These are phyloP conservation scores for Conomelus anceps DNA, from an alignment of 2,888 invertebrate species.

Conservation along the genomic window DNA sequence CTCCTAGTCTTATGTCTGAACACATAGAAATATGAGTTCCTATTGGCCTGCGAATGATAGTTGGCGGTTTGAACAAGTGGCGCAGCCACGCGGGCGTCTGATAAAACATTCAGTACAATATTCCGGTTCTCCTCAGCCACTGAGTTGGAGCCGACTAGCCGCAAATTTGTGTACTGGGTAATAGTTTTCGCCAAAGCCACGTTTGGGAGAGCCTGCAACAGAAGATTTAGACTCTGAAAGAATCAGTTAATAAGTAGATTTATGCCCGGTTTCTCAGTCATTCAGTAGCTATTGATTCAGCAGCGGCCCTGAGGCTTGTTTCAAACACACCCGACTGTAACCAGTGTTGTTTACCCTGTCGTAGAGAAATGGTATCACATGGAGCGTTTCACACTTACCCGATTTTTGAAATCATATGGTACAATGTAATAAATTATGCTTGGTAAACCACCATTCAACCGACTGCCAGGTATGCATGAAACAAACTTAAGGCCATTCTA, in stretches of 20 bases:
- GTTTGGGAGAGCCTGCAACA: conserved; percentile 30
- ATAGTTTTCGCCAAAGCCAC: conserved; percentile 33
- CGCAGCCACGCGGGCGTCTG: conserved; percentile 80
- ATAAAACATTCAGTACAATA: conserved; percentile 76
- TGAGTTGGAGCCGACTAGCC: conserved; percentile 16
- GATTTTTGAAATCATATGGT: too few species aligned
- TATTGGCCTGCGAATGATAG: conserved; percentile 67
- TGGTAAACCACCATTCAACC: too few species aligned
- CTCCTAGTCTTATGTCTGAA: conserved; percentile 77
- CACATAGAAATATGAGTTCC: conserved; percentile 79
- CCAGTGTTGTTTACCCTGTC: too few species aligned
- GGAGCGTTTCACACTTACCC: too few species aligned
- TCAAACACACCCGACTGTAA: too few species aligned
- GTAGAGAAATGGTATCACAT: too few species aligned
- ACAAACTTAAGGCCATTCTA: too few species aligned
- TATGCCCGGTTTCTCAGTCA: too few species aligned
- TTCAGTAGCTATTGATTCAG: too few species aligned
- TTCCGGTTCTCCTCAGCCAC: conserved; percentile 60
- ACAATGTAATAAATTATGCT: too few species aligned
- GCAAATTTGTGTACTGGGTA: conserved; percentile 28
- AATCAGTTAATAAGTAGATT: neutral
- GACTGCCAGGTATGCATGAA: too few species aligned
- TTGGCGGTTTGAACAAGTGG: conserved; percentile 70
- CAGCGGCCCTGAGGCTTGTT: too few species aligned
- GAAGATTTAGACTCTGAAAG: neutral